Conservation (phyloP, 2,888 invertebrate genomes). For the Tachina lurida region DNA sequence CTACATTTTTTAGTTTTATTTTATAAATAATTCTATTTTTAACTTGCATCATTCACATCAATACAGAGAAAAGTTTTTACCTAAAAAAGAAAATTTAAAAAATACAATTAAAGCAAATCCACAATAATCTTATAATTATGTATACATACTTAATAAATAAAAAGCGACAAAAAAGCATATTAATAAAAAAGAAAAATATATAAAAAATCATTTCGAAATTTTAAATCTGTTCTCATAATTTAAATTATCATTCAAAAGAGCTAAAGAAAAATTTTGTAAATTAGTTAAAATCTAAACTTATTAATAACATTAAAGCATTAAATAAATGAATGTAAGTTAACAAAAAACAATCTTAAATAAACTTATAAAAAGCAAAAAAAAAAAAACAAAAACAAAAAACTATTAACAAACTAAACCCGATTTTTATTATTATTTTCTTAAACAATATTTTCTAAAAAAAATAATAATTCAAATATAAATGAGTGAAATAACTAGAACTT, state of each 20-base stretch:
- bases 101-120: conserved; percentile 10
- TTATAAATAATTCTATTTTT: not conserved
- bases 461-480: conserved; percentile 10
- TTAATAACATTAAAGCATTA: conserved; percentile 11
- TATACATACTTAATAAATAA: conserved; percentile 33
- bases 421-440: conserved; percentile 30
- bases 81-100: conserved; percentile 53
- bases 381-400: conserved; percentile 12
- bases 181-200: conserved; percentile 21
- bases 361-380: not conserved
- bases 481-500: conserved; percentile 50
- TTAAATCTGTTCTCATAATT: conserved; percentile 24
- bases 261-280: conserved; percentile 46
- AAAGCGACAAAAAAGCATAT: conserved; percentile 2
- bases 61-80: not conserved
- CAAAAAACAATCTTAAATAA: conserved; percentile 28
- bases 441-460: conserved; percentile 24
- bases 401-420: conserved; percentile 33
- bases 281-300: conserved; percentile 37
- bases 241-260: conserved; percentile 21
- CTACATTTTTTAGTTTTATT: not conserved
- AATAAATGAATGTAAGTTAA: conserved; percentile 37
- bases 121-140: conserved; percentile 46
- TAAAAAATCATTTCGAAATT: conserved; percentile 30
- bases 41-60: not conserved